Percentiles rank a stretch among this genome's conserved stretches.
Evolutionary conservation across 2,888 invertebrate genomes (phyloP).

Genomic region (Stomorhina lunata): DNA sequence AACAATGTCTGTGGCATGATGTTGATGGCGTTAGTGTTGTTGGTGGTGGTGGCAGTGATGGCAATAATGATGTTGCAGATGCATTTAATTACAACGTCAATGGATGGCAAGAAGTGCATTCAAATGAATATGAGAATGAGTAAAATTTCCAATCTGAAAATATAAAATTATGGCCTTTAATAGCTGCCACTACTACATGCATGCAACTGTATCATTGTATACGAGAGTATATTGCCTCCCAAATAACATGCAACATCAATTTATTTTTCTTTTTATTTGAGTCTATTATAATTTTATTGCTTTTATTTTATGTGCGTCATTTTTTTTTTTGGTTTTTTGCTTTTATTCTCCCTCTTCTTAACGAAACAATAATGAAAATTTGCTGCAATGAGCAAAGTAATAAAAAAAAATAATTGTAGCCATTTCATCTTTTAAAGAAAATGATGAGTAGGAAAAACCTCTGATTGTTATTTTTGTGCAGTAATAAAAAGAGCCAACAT

Average conservation of each 20-base stretch:
- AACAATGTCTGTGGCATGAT: conserved; percentile 12
- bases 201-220: background rate
- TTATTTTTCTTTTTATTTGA: conserved; percentile 7
- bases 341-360: background rate
- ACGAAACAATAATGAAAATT: conserved; percentile 42
- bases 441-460: background rate
- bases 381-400: conserved; percentile 48
- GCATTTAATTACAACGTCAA: conserved; percentile 61
- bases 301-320: conserved; percentile 1
- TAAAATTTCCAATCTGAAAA: background rate
- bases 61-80: conserved; percentile 40
- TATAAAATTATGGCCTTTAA: conserved; percentile 11
- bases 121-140: background rate
- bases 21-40: background rate
- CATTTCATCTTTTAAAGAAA: conserved; percentile 4
- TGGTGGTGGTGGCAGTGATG: background rate
- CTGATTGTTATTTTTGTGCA: background rate
- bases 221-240: background rate
- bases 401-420: conserved; percentile 52
- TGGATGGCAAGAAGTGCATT: conserved; percentile 16
- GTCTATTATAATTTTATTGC: conserved; percentile 36
- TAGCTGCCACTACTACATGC: conserved; percentile 1
- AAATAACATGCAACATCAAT: conserved; percentile 20
- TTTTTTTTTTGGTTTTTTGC: background rate
- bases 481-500: background rate